Evolutionary conservation across 2,888 invertebrate genomes (phyloP).

Genomic region (Caprella mutica): DNA sequence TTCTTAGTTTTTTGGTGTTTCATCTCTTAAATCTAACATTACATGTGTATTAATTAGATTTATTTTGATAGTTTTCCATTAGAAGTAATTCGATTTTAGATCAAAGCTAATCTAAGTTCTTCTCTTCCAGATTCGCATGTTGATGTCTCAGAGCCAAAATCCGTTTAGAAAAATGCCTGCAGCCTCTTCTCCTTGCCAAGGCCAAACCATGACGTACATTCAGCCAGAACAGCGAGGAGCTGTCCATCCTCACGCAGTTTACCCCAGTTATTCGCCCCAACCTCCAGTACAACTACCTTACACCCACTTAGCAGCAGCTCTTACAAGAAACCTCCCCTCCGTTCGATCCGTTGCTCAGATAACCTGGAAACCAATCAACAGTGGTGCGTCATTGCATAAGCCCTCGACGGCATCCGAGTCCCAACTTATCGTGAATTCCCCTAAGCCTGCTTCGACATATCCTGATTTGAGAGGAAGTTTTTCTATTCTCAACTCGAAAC

Average conservation of each 20-base stretch:
- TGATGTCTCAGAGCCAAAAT: constrained; percentile 2
- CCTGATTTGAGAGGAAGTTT: constrained; percentile 19
- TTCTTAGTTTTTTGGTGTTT: no score
- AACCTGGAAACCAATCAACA: constrained; percentile 7
- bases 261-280: constrained; percentile 6
- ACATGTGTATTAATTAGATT: no score
- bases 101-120: no score
- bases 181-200: constrained; percentile 27
- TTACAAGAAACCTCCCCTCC: constrained; percentile 7
- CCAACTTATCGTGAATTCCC: constrained; percentile 17
- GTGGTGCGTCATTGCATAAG: constrained; percentile 3
- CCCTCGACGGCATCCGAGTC: neutral
- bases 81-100: no score
- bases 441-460: constrained; percentile 28
- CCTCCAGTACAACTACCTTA: constrained; percentile 2
- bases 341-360: constrained; percentile 6
- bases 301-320: constrained; percentile 14
- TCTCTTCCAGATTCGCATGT: constrained; percentile 9
- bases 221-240: neutral
- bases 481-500: constrained; percentile 16
- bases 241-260: neutral
- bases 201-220: constrained; percentile 8
- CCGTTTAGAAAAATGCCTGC: constrained; percentile 21
- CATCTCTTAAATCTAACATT: no score
- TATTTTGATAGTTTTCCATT: no score